These are phyloP conservation scores for Trogon surrucura DNA, from an alignment of 2,113 vertebrate species.

Conservation along the genomic window DNA sequence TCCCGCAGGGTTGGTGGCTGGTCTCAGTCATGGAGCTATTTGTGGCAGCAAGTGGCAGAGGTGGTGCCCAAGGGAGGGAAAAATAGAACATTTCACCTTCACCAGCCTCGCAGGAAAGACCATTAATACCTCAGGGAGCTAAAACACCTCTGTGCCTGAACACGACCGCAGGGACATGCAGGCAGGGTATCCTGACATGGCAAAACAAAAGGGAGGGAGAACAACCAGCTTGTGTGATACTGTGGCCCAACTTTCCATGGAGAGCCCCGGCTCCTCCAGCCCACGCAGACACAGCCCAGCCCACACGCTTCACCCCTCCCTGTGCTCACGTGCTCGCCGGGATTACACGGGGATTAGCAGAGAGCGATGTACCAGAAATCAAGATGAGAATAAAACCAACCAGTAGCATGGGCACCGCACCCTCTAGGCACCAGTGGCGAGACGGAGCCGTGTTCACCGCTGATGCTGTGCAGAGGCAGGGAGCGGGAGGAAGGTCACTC, in stretches of 20 bases:
- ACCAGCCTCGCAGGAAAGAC: neutral
- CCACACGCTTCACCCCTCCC: fast-evolving
- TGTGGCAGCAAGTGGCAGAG: neutral
- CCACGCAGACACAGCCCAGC: neutral
- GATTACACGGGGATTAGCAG: conserved; percentile 24
- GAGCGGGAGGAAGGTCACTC: neutral
- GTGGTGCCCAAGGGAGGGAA: neutral
- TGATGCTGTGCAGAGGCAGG: neutral
- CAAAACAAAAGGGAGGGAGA: neutral
- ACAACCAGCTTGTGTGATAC: fast-evolving
- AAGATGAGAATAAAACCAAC: neutral
- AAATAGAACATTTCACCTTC: neutral
- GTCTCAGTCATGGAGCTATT: neutral
- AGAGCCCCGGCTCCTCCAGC: neutral
- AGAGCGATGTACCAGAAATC: neutral
- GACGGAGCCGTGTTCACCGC: neutral
- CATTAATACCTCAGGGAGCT: fast-evolving
- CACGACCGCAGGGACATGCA: fast-evolving
- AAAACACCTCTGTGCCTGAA: neutral
- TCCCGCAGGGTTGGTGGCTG: fast-evolving
- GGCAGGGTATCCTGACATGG: neutral
- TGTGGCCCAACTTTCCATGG: fast-evolving
- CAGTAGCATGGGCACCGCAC: neutral
- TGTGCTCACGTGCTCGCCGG: fast-evolving
- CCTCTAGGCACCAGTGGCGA: fast-evolving